These are phyloP conservation scores for Amaurobius ferox DNA, from an alignment of 2,888 invertebrate genomes.

Conservation along the genomic window DNA sequence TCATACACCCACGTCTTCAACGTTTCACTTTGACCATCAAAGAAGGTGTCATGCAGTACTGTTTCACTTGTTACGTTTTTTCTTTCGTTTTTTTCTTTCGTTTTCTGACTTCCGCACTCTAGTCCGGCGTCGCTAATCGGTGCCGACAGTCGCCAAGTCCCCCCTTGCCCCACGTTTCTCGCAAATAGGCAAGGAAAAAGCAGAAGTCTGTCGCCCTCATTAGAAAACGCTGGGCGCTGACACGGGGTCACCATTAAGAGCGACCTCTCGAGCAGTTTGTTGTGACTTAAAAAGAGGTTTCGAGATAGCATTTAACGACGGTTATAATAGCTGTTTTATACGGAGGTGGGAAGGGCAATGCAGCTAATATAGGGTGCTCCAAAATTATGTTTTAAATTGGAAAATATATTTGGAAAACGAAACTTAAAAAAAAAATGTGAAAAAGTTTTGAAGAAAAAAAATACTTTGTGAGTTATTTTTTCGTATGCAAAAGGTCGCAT, in stretches of 20 bases:
- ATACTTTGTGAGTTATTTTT: too few species aligned
- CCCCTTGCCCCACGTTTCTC: neutral
- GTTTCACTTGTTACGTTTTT: neutral
- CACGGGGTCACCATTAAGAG: conserved; percentile 45
- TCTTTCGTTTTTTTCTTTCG: neutral
- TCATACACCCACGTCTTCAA: conserved; percentile 1
- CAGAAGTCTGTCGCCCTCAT: conserved; percentile 66
- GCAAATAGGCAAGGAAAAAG: conserved; percentile 10
- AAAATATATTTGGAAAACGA: too few species aligned
- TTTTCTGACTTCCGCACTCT: conserved; percentile 36
- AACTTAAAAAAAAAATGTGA: too few species aligned
- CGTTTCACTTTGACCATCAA: neutral
- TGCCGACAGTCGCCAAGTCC: conserved; percentile 50
- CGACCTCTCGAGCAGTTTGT: neutral
- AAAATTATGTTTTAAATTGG: too few species aligned
- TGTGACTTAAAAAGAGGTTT: neutral
- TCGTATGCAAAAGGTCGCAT: too few species aligned
- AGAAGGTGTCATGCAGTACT: neutral
- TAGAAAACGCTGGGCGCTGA: conserved; percentile 54
- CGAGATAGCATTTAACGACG: neutral
- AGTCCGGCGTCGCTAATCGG: conserved; percentile 56
- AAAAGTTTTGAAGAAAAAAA: too few species aligned
- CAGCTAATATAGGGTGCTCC: neutral
- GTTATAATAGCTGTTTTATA: neutral
- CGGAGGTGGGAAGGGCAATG: neutral